Percentiles rank a stretch among this genome's conserved stretches.
Evolutionary conservation across 2,888 invertebrate genomes (phyloP).

Genomic region (Plusia festucae): DNA sequence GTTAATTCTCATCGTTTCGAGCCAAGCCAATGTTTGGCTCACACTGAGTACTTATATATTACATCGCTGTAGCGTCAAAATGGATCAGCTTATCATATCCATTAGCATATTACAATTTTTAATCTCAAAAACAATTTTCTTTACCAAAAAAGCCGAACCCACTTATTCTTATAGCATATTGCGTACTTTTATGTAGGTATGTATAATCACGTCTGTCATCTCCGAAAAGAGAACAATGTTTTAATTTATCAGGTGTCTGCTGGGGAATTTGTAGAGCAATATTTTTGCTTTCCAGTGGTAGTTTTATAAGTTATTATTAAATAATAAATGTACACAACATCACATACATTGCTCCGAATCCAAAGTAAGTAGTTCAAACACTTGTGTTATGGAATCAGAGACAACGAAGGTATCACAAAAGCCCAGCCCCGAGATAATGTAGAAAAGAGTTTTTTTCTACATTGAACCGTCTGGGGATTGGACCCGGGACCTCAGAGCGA

Average conservation of each 20-base stretch:
- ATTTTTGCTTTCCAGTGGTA: not conserved
- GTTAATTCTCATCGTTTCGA: too few relatives aligned
- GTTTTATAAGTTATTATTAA: too few relatives aligned
- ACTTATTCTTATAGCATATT: not conserved
- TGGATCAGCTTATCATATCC: not conserved
- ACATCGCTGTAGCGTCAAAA: not conserved
- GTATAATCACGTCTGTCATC: not conserved
- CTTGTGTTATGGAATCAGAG: too few relatives aligned
- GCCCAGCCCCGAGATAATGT: too few relatives aligned
- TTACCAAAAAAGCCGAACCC: not conserved
- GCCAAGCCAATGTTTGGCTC: not conserved
- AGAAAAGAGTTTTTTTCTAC: too few relatives aligned
- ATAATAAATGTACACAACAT: too few relatives aligned
- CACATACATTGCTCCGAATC: too few relatives aligned
- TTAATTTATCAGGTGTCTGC: not conserved
- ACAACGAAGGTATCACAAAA: too few relatives aligned
- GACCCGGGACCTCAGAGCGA: too few relatives aligned
- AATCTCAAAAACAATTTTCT: constrained; percentile 3
- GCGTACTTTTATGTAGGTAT: not conserved
- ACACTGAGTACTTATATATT: not conserved
- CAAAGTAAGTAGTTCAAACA: too few relatives aligned
- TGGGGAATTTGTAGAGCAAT: not conserved
- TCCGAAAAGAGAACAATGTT: not conserved
- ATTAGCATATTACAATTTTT: constrained; percentile 4
- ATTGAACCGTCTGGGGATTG: too few relatives aligned